These are phyloP conservation scores for Hipparchia sbordonii DNA, from an alignment of 2,888 invertebrate species.

Conservation along the genomic window DNA sequence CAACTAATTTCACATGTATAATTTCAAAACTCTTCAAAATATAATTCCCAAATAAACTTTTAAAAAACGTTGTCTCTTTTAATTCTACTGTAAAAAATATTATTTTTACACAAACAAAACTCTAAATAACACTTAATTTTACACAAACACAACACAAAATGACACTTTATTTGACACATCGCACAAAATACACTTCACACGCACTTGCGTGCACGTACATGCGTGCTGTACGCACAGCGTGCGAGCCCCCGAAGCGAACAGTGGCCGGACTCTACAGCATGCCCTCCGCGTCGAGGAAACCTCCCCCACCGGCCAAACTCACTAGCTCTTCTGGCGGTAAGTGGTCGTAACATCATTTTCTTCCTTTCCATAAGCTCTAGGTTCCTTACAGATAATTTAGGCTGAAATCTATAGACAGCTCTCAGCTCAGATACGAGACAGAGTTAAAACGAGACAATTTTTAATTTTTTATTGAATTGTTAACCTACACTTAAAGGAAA, in stretches of 20 bases:
- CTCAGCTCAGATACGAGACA: too few species aligned
- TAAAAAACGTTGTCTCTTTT: too few species aligned
- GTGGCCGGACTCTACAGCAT: conserved; percentile 66
- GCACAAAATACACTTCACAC: background rate
- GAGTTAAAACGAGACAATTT: too few species aligned
- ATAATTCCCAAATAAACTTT: background rate
- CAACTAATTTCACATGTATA: background rate
- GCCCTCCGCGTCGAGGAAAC: conserved; percentile 66
- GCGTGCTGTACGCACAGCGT: conserved; percentile 50
- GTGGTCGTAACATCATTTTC: conserved; percentile 40
- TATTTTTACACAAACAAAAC: background rate
- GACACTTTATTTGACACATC: conserved; percentile 4
- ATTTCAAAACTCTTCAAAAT: background rate
- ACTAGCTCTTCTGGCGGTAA: conserved; percentile 63
- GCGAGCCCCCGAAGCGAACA: conserved; percentile 66
- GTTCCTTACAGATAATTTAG: too few species aligned
- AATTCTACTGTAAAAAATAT: background rate
- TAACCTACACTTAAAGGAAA: too few species aligned
- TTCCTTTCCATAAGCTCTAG: background rate
- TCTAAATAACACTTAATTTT: too few species aligned
- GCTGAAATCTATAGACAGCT: too few species aligned
- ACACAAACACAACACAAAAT: background rate
- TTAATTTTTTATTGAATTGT: too few species aligned
- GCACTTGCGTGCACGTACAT: background rate
- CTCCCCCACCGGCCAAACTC: conserved; percentile 71